Evolutionary conservation across 2,113 vertebrate genomes (phyloP), one percentile per base, ranked within the genome.

Genomic region (Lasiurus borealis): DNA sequence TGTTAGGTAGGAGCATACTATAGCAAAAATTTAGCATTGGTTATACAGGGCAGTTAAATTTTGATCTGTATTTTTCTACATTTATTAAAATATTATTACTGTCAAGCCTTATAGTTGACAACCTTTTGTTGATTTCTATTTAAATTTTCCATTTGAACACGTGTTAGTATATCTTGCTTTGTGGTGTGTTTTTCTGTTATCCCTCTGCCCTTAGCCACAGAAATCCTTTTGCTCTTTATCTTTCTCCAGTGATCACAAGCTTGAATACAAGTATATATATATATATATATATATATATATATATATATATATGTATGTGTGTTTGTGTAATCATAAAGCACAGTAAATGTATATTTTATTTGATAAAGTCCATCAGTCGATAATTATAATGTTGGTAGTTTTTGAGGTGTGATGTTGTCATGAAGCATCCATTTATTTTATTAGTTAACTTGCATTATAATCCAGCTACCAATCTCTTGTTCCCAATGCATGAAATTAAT

Each of bases 51-150:
- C 8, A 72, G 12, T 81, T 52, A 71, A 71, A 50, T 69, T 94
- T 96, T 88, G 83, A 68, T 95, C 12, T 95, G 1, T 90, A 25
- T 94, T 91, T 91, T 89, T 57, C 73, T 34, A 84, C 3, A n/a
- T 83, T 90, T 82, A 34, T 89, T 71, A 92, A 93, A 95, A 88
- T 77, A 31, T 36, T 27, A 16, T n/a, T 75, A 14, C 31, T 89
- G 31, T 92, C 14, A 71, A 54, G 11, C 27, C 81, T 25, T 78
- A 54, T 92, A 54, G 4, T 72, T 85, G 78, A 81, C 29, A 66
- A 21, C 36, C 8, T n/a, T 80, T 64, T 76, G 40, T 90, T 75
- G n/a, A 68, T 85, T 85, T 85, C 44, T 94, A 16, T 95, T 83
- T 62, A 75, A 87, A 57, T 88, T 91, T 34, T 93, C 87, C 95